Evolutionary conservation across 2,888 invertebrate species (phyloP).

Genomic region (Fabriciana adippe): DNA sequence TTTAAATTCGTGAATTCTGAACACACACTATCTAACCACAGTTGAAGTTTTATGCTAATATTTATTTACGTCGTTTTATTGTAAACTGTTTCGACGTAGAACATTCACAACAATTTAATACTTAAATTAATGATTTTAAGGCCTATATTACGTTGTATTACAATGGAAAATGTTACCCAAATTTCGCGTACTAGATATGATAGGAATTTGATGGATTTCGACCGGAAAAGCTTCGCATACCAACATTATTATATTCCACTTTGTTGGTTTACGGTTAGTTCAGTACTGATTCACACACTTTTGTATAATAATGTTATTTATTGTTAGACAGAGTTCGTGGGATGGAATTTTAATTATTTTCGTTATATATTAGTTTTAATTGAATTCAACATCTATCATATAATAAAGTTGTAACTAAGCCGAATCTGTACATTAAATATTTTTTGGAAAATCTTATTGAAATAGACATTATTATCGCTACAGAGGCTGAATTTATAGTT

Average conservation of each 20-base stretch:
- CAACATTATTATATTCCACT: constrained; percentile 48
- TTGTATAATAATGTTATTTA: constrained; percentile 13
- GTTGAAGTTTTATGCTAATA: constrained; percentile 26
- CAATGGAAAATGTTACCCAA: constrained; percentile 20
- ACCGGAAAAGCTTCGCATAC: constrained; percentile 60
- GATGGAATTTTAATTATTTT: not conserved
- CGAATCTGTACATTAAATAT: too few species aligned
- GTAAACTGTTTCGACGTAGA: constrained; percentile 11
- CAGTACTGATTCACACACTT: constrained; percentile 45
- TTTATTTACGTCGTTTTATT: constrained; percentile 25
- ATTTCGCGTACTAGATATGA: constrained; percentile 28
- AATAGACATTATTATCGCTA: too few species aligned
- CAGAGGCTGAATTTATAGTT: too few species aligned
- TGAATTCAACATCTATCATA: not conserved
- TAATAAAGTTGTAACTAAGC: too few species aligned
- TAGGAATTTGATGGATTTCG: constrained; percentile 45
- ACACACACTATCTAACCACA: constrained; percentile 18
- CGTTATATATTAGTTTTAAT: not conserved
- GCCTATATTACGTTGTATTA: constrained; percentile 5
- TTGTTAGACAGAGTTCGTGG: not conserved
- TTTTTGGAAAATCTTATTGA: too few species aligned
- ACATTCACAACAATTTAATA: not conserved
- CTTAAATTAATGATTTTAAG: not conserved
- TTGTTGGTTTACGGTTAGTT: constrained; percentile 49
- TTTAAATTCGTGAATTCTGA: not conserved